Percentiles rank a stretch among this genome's conserved stretches.
Conservation (phyloP, 2,797 vertebrate species). For the Myotis myotis region DNA sequence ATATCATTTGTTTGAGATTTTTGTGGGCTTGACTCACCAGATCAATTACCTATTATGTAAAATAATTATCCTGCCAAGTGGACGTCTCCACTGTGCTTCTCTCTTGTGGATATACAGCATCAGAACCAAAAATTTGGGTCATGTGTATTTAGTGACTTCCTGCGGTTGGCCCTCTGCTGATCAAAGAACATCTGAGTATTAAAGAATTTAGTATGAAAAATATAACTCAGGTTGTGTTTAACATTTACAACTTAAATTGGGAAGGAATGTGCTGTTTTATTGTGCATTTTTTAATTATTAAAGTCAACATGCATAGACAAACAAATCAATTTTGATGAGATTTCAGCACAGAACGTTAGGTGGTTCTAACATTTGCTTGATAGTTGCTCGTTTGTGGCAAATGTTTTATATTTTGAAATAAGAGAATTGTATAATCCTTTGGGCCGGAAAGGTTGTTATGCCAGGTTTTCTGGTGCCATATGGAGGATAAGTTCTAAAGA, state of each 20-base stretch:
- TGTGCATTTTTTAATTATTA: slow-evolving; percentile 75
- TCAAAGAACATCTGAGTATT: neutral
- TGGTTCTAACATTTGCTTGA: slow-evolving; percentile 71
- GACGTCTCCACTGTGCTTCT: neutral
- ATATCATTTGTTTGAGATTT: neutral
- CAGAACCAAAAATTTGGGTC: neutral
- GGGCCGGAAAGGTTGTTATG: slow-evolving; percentile 46
- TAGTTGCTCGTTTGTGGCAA: slow-evolving; percentile 50
- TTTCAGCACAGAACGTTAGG: slow-evolving; percentile 63
- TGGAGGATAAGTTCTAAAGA: slow-evolving; percentile 53
- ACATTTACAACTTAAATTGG: slow-evolving; percentile 67
- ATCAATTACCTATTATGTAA: neutral
- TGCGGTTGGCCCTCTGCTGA: neutral
- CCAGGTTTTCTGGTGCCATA: slow-evolving; percentile 56
- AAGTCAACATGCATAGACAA: slow-evolving; percentile 61
- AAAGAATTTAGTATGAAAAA: slow-evolving; percentile 8
- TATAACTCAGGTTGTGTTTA: neutral
- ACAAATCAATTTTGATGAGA: slow-evolving; percentile 72
- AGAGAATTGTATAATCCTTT: slow-evolving; percentile 36
- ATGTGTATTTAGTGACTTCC: neutral
- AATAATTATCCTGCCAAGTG: neutral
- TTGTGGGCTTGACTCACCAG: neutral
- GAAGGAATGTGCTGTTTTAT: slow-evolving; percentile 60
- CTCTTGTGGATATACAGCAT: neutral
- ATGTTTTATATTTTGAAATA: slow-evolving; percentile 53